Conservation (phyloP, 2,888 invertebrate species). For the Pachycephus smyrnensis region DNA sequence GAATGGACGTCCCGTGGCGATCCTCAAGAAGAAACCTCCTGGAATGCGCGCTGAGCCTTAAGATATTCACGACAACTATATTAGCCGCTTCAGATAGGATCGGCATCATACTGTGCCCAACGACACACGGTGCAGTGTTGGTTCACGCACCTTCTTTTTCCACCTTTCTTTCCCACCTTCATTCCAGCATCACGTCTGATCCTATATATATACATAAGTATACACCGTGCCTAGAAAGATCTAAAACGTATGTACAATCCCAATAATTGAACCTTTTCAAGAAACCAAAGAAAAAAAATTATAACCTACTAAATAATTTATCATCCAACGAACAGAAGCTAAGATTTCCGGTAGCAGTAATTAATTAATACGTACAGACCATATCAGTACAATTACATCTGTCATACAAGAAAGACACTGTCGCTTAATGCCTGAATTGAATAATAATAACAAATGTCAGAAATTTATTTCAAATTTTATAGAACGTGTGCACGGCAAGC, state of each 20-base stretch:
- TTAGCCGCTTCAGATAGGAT: slow-evolving; percentile 65
- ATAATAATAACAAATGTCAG: neutral
- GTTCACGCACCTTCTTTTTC: slow-evolving; percentile 38
- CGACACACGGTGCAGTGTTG: slow-evolving; percentile 52
- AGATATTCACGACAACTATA: slow-evolving; percentile 67
- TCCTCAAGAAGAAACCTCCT: slow-evolving; percentile 54
- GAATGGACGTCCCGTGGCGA: slow-evolving; percentile 64
- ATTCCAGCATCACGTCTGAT: slow-evolving; percentile 3
- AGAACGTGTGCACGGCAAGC: neutral
- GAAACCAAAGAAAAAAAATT: neutral
- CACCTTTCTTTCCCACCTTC: slow-evolving; percentile 14
- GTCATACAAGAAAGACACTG: neutral
- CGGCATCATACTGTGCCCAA: slow-evolving; percentile 63
- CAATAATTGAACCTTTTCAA: neutral
- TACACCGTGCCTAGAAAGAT: neutral
- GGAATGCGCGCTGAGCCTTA: slow-evolving; percentile 61
- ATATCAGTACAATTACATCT: neutral
- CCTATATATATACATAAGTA: neutral
- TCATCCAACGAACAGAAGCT: neutral
- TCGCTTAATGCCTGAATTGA: neutral
- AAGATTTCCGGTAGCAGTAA: neutral
- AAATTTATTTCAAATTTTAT: neutral
- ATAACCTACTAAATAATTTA: neutral
- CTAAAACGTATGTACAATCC: neutral
- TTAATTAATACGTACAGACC: neutral